Conservation (phyloP, 2,888 invertebrate genomes). For the Dione juno region DNA sequence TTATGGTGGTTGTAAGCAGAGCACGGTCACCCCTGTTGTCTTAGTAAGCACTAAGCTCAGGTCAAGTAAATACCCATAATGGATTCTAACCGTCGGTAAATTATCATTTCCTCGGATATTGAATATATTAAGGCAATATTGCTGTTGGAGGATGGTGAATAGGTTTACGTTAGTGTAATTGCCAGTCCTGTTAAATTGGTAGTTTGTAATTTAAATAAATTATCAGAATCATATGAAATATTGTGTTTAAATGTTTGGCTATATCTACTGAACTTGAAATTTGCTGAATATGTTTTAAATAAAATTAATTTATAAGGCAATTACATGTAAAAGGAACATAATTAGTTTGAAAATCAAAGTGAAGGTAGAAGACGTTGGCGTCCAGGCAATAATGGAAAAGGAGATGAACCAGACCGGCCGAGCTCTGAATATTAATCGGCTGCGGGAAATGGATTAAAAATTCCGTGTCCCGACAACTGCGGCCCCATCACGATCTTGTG, state of each 20-base stretch:
- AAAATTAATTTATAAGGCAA: constrained; percentile 6
- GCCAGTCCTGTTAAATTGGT: constrained; percentile 49
- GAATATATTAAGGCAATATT: constrained; percentile 81
- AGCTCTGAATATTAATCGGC: constrained; percentile 83
- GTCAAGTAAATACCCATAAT: constrained; percentile 84
- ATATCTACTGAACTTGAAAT: not conserved
- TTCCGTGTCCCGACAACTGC: constrained; percentile 75
- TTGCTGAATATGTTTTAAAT: not conserved
- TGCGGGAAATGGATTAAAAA: constrained; percentile 84
- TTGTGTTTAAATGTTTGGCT: not conserved
- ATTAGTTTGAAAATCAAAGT: constrained; percentile 80
- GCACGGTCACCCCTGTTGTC: constrained; percentile 79
- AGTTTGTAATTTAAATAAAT: constrained; percentile 26
- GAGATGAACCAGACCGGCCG: constrained; percentile 84
- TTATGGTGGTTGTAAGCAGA: constrained; percentile 40
- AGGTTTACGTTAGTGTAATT: constrained; percentile 69
- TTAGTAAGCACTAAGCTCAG: constrained; percentile 83
- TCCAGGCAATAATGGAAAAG: constrained; percentile 78
- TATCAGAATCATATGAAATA: not conserved
- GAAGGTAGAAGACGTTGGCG: constrained; percentile 60
- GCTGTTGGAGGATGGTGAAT: constrained; percentile 67
- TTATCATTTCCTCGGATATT: constrained; percentile 82
- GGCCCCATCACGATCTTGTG: constrained; percentile 72
- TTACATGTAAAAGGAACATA: constrained; percentile 44
- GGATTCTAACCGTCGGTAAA: constrained; percentile 78